These are phyloP conservation scores for Gymnogyps californianus DNA, from an alignment of 2,113 vertebrate species.

Conservation along the genomic window DNA sequence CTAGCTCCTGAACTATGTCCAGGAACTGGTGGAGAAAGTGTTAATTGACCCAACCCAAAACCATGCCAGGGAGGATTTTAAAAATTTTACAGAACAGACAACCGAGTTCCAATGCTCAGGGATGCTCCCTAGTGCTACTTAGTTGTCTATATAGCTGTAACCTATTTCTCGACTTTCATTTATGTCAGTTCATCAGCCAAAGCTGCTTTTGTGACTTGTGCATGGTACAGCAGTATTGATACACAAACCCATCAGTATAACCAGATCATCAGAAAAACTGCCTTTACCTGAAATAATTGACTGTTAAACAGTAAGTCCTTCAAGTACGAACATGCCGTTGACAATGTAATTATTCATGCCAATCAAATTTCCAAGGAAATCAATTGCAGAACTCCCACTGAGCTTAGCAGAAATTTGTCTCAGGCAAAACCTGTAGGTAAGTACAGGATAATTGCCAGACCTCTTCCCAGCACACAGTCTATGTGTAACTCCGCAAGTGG, in stretches of 20 bases:
- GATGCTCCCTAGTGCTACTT: neutral
- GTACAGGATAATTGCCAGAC: neutral
- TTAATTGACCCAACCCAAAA: neutral
- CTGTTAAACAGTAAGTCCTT: neutral
- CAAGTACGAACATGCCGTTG: neutral
- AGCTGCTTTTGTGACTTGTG: neutral
- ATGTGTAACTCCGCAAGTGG: neutral
- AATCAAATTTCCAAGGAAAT: neutral
- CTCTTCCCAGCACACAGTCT: neutral
- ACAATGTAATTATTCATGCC: neutral
- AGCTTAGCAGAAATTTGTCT: neutral
- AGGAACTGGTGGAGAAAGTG: neutral
- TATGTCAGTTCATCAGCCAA: neutral
- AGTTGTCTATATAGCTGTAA: neutral
- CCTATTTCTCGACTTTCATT: neutral
- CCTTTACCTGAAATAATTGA: neutral
- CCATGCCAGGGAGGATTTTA: neutral
- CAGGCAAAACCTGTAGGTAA: neutral
- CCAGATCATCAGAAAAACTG: neutral
- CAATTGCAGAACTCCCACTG: neutral
- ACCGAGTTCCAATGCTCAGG: neutral
- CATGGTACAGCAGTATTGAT: neutral
- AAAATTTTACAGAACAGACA: neutral
- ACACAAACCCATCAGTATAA: neutral
- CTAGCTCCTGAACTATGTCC: neutral